These are phyloP conservation scores for Paedocypris sp. DNA, from an alignment of 2,113 vertebrate species.

Conservation along the genomic window DNA sequence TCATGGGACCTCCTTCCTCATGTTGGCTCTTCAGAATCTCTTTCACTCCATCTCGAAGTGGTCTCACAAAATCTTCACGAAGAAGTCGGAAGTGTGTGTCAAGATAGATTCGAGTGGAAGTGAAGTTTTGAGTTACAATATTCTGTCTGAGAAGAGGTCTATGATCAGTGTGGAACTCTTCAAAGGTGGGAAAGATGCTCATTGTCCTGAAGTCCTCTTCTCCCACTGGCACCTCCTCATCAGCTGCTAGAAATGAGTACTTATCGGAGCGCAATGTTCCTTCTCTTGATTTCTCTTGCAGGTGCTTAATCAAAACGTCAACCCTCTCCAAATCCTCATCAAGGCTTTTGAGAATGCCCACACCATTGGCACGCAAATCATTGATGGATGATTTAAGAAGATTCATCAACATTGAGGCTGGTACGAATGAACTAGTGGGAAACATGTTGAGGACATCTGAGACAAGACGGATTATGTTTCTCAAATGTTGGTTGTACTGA, in stretches of 20 bases:
- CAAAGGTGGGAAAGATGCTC: constrained; percentile 72
- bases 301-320: constrained; percentile 59
- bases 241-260: constrained; percentile 52
- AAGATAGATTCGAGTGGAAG: constrained; percentile 70
- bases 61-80: constrained; percentile 85
- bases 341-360: constrained; percentile 56
- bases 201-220: constrained; percentile 65
- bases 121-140: constrained; percentile 64
- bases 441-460: constrained; percentile 70
- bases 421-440: constrained; percentile 71
- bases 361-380: constrained; percentile 63
- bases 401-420: constrained; percentile 65
- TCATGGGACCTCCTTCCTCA: constrained; percentile 47
- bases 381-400: constrained; percentile 66
- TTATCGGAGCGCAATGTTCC: constrained; percentile 72
- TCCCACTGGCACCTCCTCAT: constrained; percentile 41
- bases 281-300: constrained; percentile 71
- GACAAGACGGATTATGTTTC: constrained; percentile 70
- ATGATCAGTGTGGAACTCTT: constrained; percentile 66
- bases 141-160: constrained; percentile 79
- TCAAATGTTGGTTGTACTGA: constrained; percentile 68
- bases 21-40: constrained; percentile 61
- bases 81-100: constrained; percentile 92
- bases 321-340: constrained; percentile 64
- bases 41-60: constrained; percentile 78